These are phyloP conservation scores for Cryptops parisi DNA, from an alignment of 2,888 invertebrate genomes.

Conservation along the genomic window DNA sequence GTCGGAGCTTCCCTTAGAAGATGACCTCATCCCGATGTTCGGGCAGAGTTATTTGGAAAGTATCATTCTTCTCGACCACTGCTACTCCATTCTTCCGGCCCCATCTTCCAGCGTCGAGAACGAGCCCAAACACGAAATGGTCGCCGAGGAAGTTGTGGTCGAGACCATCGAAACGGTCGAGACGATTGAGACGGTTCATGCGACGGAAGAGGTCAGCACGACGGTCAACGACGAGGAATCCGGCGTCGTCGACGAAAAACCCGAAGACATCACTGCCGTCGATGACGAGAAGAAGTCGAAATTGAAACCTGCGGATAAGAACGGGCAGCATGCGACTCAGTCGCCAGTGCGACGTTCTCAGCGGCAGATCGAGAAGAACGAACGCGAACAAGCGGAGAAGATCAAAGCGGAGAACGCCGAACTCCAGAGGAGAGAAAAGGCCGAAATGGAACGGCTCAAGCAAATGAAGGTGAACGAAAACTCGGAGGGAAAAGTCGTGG, in stretches of 20 bases:
- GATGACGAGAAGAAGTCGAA: constrained; percentile 3
- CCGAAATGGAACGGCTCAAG: constrained; percentile 21
- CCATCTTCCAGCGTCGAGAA: neutral
- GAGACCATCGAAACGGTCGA: constrained; percentile 4
- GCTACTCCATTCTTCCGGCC: constrained; percentile 9
- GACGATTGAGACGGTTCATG: neutral
- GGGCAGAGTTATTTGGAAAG: constrained; percentile 6
- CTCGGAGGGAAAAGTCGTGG: no score
- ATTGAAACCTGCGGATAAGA: constrained; percentile 5
- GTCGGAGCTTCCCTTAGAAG: constrained; percentile 7
- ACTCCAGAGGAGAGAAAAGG: constrained; percentile 26
- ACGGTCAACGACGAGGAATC: constrained; percentile 2
- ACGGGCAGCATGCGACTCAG: constrained; percentile 3
- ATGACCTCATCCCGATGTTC: constrained; percentile 11
- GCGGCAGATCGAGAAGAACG: constrained; percentile 28
- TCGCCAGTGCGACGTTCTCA: constrained; percentile 26
- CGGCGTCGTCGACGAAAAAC: constrained; percentile 6
- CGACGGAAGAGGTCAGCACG: neutral
- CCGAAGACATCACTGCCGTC: constrained; percentile 5
- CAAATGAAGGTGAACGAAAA: constrained; percentile 5
- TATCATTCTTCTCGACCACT: constrained; percentile 10
- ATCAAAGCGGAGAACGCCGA: constrained; percentile 29
- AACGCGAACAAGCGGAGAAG: constrained; percentile 27
- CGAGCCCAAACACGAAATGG: no score
- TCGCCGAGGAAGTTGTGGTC: no score